phyloP scores from a whole-genome alignment of 2,888 invertebrate genomes.

The Andrena hattorfiana region DNA sequence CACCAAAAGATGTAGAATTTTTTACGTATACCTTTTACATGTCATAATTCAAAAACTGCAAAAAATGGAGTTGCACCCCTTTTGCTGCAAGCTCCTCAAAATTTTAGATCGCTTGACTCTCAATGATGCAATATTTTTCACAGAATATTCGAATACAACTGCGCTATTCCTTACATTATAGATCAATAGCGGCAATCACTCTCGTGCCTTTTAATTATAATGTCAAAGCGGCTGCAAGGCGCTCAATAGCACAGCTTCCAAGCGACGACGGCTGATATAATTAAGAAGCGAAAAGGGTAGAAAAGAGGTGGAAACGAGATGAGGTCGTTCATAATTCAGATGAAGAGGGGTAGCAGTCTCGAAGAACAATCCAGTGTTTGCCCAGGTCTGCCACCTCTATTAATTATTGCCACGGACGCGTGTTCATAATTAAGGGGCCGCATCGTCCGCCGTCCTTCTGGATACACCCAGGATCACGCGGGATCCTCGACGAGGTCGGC shows the following conservation, averaged over 20 bases:
- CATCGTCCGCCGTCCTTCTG: conserved; percentile 26
- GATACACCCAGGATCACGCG: conserved; percentile 23
- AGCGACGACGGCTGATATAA: conserved; percentile 54
- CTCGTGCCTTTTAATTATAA: conserved; percentile 31
- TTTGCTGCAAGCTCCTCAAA: background rate
- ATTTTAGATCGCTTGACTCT: background rate
- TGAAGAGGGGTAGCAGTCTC: conserved; percentile 29
- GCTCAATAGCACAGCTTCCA: conserved; percentile 20
- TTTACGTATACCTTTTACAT: too few relatives aligned
- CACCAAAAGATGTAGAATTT: too few relatives aligned
- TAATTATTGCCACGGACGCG: conserved; percentile 77
- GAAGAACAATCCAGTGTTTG: conserved; percentile 67
- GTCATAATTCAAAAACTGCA: too few relatives aligned
- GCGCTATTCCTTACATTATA: conserved; percentile 17
- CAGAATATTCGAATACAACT: background rate
- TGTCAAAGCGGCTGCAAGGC: conserved; percentile 9
- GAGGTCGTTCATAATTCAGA: conserved; percentile 66
- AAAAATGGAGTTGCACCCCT: too few relatives aligned
- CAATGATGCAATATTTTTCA: background rate
- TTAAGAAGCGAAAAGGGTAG: conserved; percentile 51
- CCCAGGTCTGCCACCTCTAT: conserved; percentile 67
- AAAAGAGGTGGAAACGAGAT: conserved; percentile 47
- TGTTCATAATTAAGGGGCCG: conserved; percentile 76
- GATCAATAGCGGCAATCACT: conserved; percentile 31
- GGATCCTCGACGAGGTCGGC: conserved; percentile 17